Base-by-base conservation (phyloP, 2,113 vertebrate genomes). In the Aspidoscelis tigris region DNA sequence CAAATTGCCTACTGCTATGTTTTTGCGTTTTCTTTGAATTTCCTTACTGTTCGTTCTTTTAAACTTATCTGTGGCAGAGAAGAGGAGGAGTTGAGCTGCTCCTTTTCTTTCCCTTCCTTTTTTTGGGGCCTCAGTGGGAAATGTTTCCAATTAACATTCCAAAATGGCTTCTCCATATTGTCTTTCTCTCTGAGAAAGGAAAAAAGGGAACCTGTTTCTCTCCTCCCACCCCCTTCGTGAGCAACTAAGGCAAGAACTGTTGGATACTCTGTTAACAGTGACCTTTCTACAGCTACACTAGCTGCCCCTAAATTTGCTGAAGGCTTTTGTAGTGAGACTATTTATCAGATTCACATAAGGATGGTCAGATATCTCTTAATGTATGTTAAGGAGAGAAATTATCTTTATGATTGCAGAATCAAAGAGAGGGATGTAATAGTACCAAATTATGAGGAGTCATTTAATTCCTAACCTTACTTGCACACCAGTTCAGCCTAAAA, bases 141-240 rank as follows among this genome's bases (percentile, higher is more conserved):
- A 93, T 97, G 96, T 97, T 98, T 97, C 96, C 94, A 97, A 96
- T 97, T 96, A 97, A 97, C 94, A 96, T 96, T 96, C 95, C 96
- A 96, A 96, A 97, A 97, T 96, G 96, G 96, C 97, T 95, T 96
- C 97, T 97, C 96, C 93, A 96, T 96, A 95, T 97, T 97, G 96
- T 95, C 91, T 94, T 96, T 93, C 80, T 33, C 92, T 91, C 90
- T 72, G 69, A 61, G 10, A 95, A 91, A 83, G 90, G 93, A 92
- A 93, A 92, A 87, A 88, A 85, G 89, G 91, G 93, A 70, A 0
- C 76, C 76, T 84, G 89, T 68, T 76, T 84, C 79, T 84, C 68
- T 81, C 22, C 47, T 33, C 58, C 20, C 73, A 33, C n/a, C 18
- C 33, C 20, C 94, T 97, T 97, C 95, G 96, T 98, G 97, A 98